Evolutionary conservation across 1,140 invertebrate genomes (phyloP), one percentile per base, ranked within the genome.

Genomic region (Mya arenaria): DNA sequence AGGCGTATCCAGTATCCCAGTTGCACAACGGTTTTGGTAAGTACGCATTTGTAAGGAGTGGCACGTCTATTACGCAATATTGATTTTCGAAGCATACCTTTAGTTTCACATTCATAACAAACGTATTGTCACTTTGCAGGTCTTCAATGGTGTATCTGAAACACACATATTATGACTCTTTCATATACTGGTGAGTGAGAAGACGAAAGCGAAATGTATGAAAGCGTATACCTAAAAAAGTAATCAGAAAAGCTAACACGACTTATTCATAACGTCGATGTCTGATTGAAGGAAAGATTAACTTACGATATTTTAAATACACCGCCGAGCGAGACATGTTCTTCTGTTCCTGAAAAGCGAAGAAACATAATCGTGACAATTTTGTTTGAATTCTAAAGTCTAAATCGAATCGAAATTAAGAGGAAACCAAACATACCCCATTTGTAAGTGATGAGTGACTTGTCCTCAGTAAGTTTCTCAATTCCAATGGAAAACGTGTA

Each of bases 401-500:
- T n/a, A n/a, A n/a, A n/a, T n/a, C n/a, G n/a, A n/a, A n/a, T n/a
- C n/a, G n/a, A n/a, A n/a, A n/a, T n/a, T n/a, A n/a, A n/a, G n/a
- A n/a, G n/a, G n/a, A n/a, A n/a, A n/a, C n/a, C n/a, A n/a, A n/a
- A n/a, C n/a, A 41, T 72, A 84, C 83, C 83, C 77, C 77, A 84
- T 4, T 74, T 55, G 44, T 84, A 84, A 41, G 58, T 65, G 8
- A 84, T 36, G 5, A 85, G 58, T 1, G 37, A 23, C 15, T 68
- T 71, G 19, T 84, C 39, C 32, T 66, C 25, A 15, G 58, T 39
- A 4, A 84, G 34, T 58, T 73, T 82, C 44, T 86, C 86, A 73
- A 87, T 86, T n/a, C 79, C 79, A 13, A 84, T 58, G 8, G 28
- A 78, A 13, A 87, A 28, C 36, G 55, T 79, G 37, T 77, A 75